Evolutionary conservation across 2,888 invertebrate species (phyloP).

Genomic region (Phortica magna): DNA sequence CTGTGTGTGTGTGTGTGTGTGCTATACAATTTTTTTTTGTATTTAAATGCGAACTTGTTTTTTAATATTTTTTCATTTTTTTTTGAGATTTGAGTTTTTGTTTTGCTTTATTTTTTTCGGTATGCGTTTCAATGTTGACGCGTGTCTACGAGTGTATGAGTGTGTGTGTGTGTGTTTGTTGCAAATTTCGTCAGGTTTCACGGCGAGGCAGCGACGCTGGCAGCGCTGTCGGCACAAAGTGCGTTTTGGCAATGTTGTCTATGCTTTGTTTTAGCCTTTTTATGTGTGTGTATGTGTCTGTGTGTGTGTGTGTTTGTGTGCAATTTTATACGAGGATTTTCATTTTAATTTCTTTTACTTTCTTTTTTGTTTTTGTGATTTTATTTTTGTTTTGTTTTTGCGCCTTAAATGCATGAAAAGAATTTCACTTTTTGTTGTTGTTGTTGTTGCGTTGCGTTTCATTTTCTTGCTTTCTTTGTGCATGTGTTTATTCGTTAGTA

Average conservation of each 20-base stretch:
- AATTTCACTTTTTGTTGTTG: background rate
- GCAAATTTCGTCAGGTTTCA: slow-evolving; percentile 10
- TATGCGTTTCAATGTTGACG: too few species aligned
- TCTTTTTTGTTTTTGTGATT: background rate
- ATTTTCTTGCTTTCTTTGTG: background rate
- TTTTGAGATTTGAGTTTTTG: too few species aligned
- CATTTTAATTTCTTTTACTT: slow-evolving; percentile 8
- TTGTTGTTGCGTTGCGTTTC: slow-evolving; percentile 1
- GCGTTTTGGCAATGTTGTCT: background rate
- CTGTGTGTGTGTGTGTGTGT: slow-evolving; percentile 2
- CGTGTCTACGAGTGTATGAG: too few species aligned
- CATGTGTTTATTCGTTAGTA: background rate
- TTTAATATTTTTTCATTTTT: too few species aligned
- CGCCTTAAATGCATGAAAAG: background rate
- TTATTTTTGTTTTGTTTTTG: background rate
- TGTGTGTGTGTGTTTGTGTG: too few species aligned
- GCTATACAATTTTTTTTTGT: background rate
- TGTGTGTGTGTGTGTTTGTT: background rate
- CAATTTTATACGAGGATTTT: too few species aligned
- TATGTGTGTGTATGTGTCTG: background rate
- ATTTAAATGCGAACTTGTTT: too few species aligned
- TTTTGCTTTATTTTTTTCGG: too few species aligned
- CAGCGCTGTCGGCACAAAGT: slow-evolving; percentile 1
- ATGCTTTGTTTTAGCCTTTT: background rate
- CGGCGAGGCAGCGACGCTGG: too few species aligned